Evolutionary conservation across 2,888 invertebrate genomes (phyloP).

Genomic region (Lycia hirtaria): DNA sequence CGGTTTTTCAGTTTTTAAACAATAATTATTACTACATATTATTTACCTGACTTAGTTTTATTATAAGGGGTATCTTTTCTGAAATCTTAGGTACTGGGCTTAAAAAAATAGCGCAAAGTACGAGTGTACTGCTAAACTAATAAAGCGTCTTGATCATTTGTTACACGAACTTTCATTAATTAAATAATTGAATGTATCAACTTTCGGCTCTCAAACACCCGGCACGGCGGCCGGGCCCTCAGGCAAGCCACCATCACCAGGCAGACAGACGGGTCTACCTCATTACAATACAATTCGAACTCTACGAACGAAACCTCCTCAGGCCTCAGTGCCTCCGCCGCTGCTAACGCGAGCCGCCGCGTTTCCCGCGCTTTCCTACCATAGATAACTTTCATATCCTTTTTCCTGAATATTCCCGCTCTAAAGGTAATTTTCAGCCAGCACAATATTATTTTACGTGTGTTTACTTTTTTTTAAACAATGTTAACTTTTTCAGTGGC

Average conservation of each 20-base stretch:
- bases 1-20: too few relatives aligned
- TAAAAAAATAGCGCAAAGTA: too few relatives aligned
- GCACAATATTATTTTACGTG: slow-evolving; percentile 14
- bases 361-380: slow-evolving; percentile 62
- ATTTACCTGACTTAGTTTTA: too few relatives aligned
- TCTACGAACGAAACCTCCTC: slow-evolving; percentile 18
- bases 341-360: slow-evolving; percentile 60
- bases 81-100: too few relatives aligned
- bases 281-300: slow-evolving; percentile 14
- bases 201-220: slow-evolving; percentile 14
- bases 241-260: slow-evolving; percentile 7
- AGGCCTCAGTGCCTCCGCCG: slow-evolving; percentile 60
- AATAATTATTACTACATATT: too few relatives aligned
- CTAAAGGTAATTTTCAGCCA: slow-evolving; percentile 60
- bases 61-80: too few relatives aligned
- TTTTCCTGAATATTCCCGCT: slow-evolving; percentile 64
- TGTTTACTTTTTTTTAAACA: slow-evolving; percentile 30
- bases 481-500: slow-evolving; percentile 29
- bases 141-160: too few relatives aligned
- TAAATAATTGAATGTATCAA: slow-evolving; percentile 6
- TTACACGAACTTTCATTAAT: slow-evolving; percentile 24
- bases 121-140: too few relatives aligned
- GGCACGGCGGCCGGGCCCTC: slow-evolving; percentile 2
- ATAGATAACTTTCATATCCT: slow-evolving; percentile 55
- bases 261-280: slow-evolving; percentile 14